phyloP scores from a whole-genome alignment of 2,888 invertebrate species.

The Papilio demoleus region DNA sequence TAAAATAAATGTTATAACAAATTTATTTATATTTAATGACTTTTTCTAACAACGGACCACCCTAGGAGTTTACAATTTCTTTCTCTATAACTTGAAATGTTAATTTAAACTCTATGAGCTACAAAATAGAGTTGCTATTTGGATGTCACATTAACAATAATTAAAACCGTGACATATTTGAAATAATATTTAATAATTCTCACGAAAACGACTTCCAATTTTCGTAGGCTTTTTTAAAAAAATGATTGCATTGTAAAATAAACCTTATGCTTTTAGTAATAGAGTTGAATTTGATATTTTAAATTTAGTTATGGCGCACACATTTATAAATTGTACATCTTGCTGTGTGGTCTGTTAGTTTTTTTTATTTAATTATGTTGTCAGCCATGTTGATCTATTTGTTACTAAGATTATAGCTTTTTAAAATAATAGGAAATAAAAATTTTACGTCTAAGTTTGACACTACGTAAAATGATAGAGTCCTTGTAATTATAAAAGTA shows the following conservation, averaged over 20 bases:
- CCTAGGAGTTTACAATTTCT: conserved; percentile 10
- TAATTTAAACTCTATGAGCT: too few relatives aligned
- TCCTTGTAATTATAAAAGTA: too few relatives aligned
- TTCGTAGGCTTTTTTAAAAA: conserved; percentile 51
- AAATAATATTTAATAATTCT: conserved; percentile 61
- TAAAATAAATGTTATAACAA: conserved; percentile 18
- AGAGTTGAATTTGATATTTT: conserved; percentile 23
- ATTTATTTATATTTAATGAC: conserved; percentile 23
- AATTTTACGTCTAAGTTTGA: too few relatives aligned
- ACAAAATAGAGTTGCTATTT: conserved; percentile 6
- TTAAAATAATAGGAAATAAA: too few relatives aligned
- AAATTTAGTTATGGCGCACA: too few relatives aligned
- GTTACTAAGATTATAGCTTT: not conserved
- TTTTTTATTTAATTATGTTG: conserved; percentile 38
- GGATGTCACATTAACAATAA: not conserved
- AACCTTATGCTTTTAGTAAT: conserved; percentile 11
- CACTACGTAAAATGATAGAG: too few relatives aligned
- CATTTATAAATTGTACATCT: too few relatives aligned
- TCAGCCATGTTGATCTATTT: conserved; percentile 31
- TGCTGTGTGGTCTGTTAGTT: conserved; percentile 50
- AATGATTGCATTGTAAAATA: conserved; percentile 1
- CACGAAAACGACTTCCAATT: conserved; percentile 59
- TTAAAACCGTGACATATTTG: conserved; percentile 45
- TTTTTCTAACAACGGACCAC: conserved; percentile 26
- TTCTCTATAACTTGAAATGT: not conserved